Evolutionary conservation across 2,888 invertebrate genomes (phyloP), one percentile per base, ranked within the genome.

Genomic region (Apamea epomidion): DNA sequence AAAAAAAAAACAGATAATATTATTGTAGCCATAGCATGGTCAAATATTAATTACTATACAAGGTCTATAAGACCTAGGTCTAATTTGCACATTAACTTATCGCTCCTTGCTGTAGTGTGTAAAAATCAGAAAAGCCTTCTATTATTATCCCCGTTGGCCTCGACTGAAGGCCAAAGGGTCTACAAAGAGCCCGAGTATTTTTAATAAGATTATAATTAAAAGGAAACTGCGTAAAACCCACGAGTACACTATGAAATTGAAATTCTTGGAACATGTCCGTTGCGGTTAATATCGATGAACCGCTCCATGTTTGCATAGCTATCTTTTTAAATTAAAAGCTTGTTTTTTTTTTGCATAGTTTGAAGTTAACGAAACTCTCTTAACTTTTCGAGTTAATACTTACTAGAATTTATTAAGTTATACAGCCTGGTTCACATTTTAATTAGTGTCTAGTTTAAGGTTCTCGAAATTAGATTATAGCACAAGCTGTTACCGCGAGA

Each of bases 191-290:
- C 74, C 37, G 32, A 76, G 85, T 86, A 90, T 89, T 91, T 88
- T 89, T 89, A 89, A 89, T 89, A 88, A 78, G 68, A 74, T 78
- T 86, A 82, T 84, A 75, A 82, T 86, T 82, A 75, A 78, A 85
- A 85, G 73, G 25, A 86, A 82, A 45, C 58, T 74, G 48, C 45
- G 73, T 37, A 60, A 37, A 48, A 71, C 76, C 83, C 70, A 68
- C 65, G 71, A 74, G 54, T 64, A 75, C 60, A 74, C 81, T 87
- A 83, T 80, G 60, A 75, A 71, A 87, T 87, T 78, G 76, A 73
- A 81, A 87, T 86, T 87, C 87, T 68, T 73, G 45, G 76, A 80
- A 74, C 58, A 51, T 76, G 25, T 78, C 70, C 25, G 29, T 10
- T 51, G 54, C 10, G 78, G 72, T 65, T 60, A 75, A 76, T 73